Evolutionary conservation across 2,113 vertebrate genomes (phyloP).

Genomic region (Gallinago paraguaiae): DNA sequence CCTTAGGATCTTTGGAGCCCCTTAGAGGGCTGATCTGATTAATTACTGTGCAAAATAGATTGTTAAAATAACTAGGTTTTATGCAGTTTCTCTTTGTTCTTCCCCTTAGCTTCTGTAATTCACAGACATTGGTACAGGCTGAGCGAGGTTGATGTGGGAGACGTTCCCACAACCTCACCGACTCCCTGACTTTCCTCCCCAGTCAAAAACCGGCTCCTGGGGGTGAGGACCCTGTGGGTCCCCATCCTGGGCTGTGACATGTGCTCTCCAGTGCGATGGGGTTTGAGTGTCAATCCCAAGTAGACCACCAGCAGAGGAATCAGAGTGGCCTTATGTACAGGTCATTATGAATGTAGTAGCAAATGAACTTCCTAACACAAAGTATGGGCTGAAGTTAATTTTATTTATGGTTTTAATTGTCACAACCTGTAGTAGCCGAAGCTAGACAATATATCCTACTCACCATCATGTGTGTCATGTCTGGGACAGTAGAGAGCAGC

Average conservation of each 20-base stretch:
- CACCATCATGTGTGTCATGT: accelerated
- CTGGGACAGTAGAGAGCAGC: background rate
- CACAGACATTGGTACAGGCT: background rate
- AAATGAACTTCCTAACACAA: background rate
- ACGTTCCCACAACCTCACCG: background rate
- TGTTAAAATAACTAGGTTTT: slow-evolving; percentile 44
- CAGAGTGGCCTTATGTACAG: background rate
- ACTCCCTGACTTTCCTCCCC: background rate
- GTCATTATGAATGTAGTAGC: background rate
- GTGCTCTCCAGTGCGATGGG: background rate
- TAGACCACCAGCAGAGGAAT: background rate
- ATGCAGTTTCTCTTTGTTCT: slow-evolving; percentile 32
- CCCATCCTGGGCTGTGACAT: background rate
- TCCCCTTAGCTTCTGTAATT: background rate
- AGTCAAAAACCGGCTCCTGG: accelerated
- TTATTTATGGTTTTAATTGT: background rate
- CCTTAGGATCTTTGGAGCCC: slow-evolving; percentile 50
- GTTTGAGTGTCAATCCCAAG: background rate
- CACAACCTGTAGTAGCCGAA: background rate
- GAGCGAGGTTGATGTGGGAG: background rate
- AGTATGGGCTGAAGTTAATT: background rate
- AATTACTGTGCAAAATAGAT: slow-evolving; percentile 45
- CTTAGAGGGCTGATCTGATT: slow-evolving; percentile 46
- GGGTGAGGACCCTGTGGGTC: background rate
- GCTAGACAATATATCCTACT: background rate